A percentile compares a stretch with the other conserved stretches of the same genome.
These are phyloP conservation scores for Ciona savignyi DNA, from an alignment of 23 tunicate species.

Conservation along the genomic window DNA sequence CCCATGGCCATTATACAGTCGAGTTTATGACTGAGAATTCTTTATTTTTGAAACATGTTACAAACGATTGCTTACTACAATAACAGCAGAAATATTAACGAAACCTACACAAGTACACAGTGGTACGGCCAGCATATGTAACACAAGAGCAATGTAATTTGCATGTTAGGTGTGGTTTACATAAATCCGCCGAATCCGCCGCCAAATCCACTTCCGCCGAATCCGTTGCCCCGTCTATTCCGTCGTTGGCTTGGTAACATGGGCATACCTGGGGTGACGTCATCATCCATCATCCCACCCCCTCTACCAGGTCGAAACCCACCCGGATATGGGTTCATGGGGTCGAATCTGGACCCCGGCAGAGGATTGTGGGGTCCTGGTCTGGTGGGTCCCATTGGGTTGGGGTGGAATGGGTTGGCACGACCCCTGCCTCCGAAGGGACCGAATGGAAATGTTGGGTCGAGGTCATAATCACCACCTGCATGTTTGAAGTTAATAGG, in stretches of 20 bases:
- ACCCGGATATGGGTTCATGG: constrained; percentile 59
- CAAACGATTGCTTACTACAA: too few species aligned
- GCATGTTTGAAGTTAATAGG: too few species aligned
- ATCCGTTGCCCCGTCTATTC: background rate
- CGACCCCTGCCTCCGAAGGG: constrained; percentile 43
- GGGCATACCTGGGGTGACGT: constrained; percentile 7
- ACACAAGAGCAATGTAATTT: too few species aligned
- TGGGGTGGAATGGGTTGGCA: constrained; percentile 9
- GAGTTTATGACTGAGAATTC: too few species aligned
- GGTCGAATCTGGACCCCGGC: constrained; percentile 92
- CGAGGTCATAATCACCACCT: constrained; percentile 88
- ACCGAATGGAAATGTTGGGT: constrained; percentile 86
- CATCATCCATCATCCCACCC: constrained; percentile 90
- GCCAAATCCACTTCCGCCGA: constrained; percentile 16
- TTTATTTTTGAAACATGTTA: too few species aligned
- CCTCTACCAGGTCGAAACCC: constrained; percentile 52
- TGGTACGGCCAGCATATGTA: too few species aligned
- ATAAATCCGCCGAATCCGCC: constrained; percentile 14
- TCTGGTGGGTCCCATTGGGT: constrained; percentile 22
- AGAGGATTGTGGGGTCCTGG: constrained; percentile 70
- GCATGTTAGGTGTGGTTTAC: too few species aligned
- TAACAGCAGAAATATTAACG: too few species aligned
- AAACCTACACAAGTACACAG: too few species aligned
- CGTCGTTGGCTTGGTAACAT: background rate
- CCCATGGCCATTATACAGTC: too few species aligned